Evolutionary conservation across 2,113 vertebrate genomes (phyloP).

Genomic region (Echinops telfairi): DNA sequence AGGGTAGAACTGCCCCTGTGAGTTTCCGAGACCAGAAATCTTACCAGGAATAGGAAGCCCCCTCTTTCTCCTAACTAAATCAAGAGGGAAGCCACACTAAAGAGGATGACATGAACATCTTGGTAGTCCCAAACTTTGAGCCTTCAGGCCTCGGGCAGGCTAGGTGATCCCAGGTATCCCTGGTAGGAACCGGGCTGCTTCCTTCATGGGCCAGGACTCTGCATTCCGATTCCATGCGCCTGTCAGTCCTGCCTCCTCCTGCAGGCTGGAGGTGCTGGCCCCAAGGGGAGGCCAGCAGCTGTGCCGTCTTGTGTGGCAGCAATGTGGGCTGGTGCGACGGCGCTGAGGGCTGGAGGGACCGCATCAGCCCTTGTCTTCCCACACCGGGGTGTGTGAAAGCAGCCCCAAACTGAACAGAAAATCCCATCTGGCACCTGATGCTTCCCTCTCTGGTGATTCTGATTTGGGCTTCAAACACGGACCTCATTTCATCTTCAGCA

Average conservation of each 20-base stretch:
- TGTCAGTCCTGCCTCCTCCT: background rate
- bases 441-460: background rate
- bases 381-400: background rate
- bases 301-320: background rate
- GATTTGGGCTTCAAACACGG: background rate
- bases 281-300: rapidly evolving
- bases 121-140: background rate
- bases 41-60: too few species aligned
- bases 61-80: too few species aligned
- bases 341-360: too few species aligned
- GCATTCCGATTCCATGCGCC: background rate
- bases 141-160: background rate
- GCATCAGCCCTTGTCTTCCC: background rate
- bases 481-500: background rate
- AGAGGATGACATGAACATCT: background rate
- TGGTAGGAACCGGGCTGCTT: background rate
- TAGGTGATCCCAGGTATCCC: rapidly evolving
- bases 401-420: background rate
- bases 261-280: background rate
- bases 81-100: background rate
- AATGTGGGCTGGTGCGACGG: background rate
- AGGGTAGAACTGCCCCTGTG: too few species aligned
- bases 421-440: background rate
- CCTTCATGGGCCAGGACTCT: background rate
- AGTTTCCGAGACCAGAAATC: too few species aligned